Evolutionary conservation across 2,888 invertebrate species (phyloP).

Genomic region (Diarsia brunnea): DNA sequence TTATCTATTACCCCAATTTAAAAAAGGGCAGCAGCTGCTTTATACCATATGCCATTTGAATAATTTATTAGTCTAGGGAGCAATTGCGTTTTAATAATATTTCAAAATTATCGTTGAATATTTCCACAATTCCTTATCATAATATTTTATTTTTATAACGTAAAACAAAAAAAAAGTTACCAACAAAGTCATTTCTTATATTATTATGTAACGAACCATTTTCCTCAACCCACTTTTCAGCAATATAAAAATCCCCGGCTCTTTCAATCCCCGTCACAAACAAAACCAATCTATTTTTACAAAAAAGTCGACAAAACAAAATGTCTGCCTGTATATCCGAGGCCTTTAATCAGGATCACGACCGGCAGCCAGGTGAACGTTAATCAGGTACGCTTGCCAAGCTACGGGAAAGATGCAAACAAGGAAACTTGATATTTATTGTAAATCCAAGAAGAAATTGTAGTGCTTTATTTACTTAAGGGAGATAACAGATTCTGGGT

Average conservation of each 20-base stretch:
- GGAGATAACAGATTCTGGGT: too few species aligned
- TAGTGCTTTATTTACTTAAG: background rate
- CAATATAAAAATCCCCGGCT: background rate
- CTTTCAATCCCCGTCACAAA: conserved; percentile 10
- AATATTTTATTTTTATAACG: background rate
- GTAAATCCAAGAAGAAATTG: background rate
- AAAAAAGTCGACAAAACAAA: conserved; percentile 24
- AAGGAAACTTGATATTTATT: conserved; percentile 7
- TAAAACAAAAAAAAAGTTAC: background rate
- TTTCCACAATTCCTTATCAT: background rate
- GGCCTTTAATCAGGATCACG: conserved; percentile 42
- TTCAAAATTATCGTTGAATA: background rate
- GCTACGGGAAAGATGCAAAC: background rate
- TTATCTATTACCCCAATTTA: conserved; percentile 6
- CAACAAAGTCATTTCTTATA: background rate
- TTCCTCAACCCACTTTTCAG: conserved; percentile 9
- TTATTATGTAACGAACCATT: conserved; percentile 1
- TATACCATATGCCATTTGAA: conserved; percentile 22
- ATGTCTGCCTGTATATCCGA: conserved; percentile 5
- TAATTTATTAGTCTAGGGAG: background rate
- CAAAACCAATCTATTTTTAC: conserved; percentile 40
- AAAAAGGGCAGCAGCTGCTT: background rate
- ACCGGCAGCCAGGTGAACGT: conserved; percentile 2
- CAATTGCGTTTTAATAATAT: background rate
- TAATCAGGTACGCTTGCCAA: conserved; percentile 20